phyloP scores from a whole-genome alignment of 2,113 vertebrate genomes.

The Isichthys henryi region DNA sequence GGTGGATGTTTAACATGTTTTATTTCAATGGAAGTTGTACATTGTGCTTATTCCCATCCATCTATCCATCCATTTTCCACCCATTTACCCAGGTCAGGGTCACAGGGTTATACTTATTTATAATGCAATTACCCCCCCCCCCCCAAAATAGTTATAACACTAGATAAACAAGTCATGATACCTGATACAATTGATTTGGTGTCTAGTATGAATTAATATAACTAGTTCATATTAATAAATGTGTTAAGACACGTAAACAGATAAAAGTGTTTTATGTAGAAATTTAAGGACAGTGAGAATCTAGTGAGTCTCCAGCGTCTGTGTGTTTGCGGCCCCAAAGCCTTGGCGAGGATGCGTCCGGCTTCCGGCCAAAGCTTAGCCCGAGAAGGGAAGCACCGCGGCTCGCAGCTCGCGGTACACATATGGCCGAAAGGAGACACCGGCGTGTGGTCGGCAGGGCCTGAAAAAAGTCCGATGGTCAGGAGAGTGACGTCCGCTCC shows the following conservation, averaged over 20 bases:
- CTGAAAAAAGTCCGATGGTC: not conserved
- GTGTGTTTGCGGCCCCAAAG: not conserved
- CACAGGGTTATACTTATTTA: not conserved
- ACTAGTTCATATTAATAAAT: not conserved
- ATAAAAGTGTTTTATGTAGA: not conserved
- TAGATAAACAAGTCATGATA: not conserved
- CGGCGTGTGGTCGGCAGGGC: not conserved
- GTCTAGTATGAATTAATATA: not conserved
- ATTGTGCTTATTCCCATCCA: not conserved
- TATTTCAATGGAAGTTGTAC: not conserved
- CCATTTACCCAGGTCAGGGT: not conserved
- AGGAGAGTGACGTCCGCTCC: not conserved
- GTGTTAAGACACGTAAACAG: not conserved
- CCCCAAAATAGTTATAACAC: not conserved
- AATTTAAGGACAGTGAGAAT: not conserved
- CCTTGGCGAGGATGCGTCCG: not conserved
- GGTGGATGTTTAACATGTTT: not conserved
- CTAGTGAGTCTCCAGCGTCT: not conserved
- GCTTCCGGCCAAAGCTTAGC: not conserved
- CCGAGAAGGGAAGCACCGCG: not conserved
- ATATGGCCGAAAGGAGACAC: not conserved
- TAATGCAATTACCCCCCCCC: not conserved
- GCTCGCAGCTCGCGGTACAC: not conserved
- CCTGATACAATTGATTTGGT: not conserved
- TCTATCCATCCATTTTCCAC: not conserved